Evolutionary conservation across 2,888 invertebrate genomes (phyloP).

Genomic region (Agapostemon virescens): DNA sequence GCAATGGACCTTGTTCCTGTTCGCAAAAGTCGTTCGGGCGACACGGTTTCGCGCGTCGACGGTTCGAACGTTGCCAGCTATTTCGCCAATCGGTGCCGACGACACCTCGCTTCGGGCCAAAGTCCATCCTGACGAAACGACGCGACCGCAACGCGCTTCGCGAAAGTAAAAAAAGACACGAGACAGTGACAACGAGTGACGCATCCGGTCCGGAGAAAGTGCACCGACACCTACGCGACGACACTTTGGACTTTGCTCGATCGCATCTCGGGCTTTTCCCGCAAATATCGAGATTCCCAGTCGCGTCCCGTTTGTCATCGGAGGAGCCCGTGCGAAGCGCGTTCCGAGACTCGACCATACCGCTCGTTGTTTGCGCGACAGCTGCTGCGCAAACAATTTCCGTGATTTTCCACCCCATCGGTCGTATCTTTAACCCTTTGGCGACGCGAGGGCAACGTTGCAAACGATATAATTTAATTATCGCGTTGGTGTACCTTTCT

Average conservation of each 20-base stretch:
- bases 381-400: no score
- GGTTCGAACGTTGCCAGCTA: slow-evolving; percentile 8
- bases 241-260: not conserved
- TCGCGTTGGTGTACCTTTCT: no score
- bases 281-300: not conserved
- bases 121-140: slow-evolving; percentile 25
- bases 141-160: not conserved
- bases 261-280: not conserved
- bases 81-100: not conserved
- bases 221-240: not conserved
- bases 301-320: no score
- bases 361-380: no score
- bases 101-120: slow-evolving; percentile 25
- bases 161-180: not conserved
- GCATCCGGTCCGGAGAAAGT: not conserved
- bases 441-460: no score
- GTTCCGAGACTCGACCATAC: no score
- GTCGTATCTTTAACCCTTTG: no score
- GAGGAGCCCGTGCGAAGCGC: no score
- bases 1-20: not conserved
- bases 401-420: no score
- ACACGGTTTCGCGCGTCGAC: slow-evolving; percentile 17
- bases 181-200: not conserved
- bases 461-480: no score
- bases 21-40: not conserved